Percentiles rank a stretch among this genome's conserved stretches.
Conservation (phyloP, 2,888 invertebrate species). For the Folsomia candida region DNA sequence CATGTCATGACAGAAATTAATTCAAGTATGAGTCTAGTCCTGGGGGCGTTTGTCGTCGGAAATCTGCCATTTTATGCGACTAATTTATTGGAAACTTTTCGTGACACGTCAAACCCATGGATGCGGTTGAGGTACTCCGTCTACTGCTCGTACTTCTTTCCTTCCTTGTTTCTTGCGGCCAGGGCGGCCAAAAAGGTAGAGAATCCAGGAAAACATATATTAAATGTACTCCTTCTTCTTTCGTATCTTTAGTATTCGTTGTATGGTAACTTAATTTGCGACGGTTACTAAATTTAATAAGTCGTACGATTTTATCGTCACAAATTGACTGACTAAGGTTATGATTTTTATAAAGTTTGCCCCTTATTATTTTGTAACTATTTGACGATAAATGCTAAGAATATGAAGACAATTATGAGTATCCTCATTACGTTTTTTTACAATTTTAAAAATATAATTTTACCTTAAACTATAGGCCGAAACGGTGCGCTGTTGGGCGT, state of each 20-base stretch:
- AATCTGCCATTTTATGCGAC: conserved; percentile 31
- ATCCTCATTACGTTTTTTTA: too few relatives aligned
- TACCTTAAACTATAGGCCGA: conserved; percentile 4
- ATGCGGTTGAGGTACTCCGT: conserved; percentile 16
- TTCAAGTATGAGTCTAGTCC: conserved; percentile 12
- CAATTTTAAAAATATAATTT: neutral
- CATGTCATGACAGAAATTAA: conserved; percentile 12
- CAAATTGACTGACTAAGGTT: too few relatives aligned
- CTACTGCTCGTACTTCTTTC: conserved; percentile 26
- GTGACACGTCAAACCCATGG: conserved; percentile 13
- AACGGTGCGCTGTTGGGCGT: conserved; percentile 13
- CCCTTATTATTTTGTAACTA: too few relatives aligned
- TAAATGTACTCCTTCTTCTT: too few relatives aligned
- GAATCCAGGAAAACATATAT: too few relatives aligned
- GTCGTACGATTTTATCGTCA: too few relatives aligned
- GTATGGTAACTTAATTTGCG: too few relatives aligned
- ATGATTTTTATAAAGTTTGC: too few relatives aligned
- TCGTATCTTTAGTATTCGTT: too few relatives aligned
- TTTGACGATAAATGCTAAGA: too few relatives aligned
- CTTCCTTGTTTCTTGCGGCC: conserved; percentile 22
- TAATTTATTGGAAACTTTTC: conserved; percentile 22
- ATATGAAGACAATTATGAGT: too few relatives aligned
- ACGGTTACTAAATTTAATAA: too few relatives aligned
- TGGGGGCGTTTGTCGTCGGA: conserved; percentile 17
- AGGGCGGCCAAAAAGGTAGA: conserved; percentile 18